A percentile compares a stretch with the other conserved stretches of the same genome.
These are phyloP conservation scores for Danaus melanippus DNA, from an alignment of 1,140 invertebrate species.

Conservation along the genomic window DNA sequence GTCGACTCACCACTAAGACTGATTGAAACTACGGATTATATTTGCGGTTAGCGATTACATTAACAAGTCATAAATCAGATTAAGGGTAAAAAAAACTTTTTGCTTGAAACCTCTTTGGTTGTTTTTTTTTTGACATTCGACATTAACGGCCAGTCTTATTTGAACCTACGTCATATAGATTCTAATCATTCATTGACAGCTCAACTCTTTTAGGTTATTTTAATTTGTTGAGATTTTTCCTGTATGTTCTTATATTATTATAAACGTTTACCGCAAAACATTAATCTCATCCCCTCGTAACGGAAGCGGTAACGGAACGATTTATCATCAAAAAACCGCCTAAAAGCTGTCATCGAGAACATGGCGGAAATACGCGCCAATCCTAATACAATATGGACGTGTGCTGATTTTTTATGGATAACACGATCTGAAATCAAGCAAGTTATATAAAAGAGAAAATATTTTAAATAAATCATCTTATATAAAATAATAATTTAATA, in stretches of 20 bases:
- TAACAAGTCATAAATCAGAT: too few relatives aligned
- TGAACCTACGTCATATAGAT: background rate
- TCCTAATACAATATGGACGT: slow-evolving; percentile 34
- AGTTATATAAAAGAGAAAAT: too few relatives aligned
- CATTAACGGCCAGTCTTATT: background rate
- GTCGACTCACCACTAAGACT: slow-evolving; percentile 3
- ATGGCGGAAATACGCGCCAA: slow-evolving; percentile 33
- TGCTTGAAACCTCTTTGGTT: background rate
- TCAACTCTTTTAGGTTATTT: too few relatives aligned
- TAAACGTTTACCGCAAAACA: slow-evolving; percentile 14
- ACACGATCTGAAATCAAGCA: background rate
- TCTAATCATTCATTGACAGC: background rate
- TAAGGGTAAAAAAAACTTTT: too few relatives aligned
- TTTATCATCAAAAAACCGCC: slow-evolving; percentile 41
- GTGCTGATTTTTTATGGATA: slow-evolving; percentile 22
- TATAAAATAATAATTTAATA: too few relatives aligned
- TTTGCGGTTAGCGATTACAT: background rate
- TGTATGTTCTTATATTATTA: slow-evolving; percentile 2
- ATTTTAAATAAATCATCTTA: too few relatives aligned
- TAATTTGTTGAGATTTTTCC: too few relatives aligned
- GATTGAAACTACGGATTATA: slow-evolving; percentile 12
- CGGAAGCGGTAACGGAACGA: slow-evolving; percentile 31
- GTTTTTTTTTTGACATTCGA: background rate
- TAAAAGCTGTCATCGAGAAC: slow-evolving; percentile 32
- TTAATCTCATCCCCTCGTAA: slow-evolving; percentile 14